Percentiles rank a stretch among this genome's conserved stretches.
Evolutionary conservation across 2,113 vertebrate genomes (phyloP).

Genomic region (Paedocypris sp.): DNA sequence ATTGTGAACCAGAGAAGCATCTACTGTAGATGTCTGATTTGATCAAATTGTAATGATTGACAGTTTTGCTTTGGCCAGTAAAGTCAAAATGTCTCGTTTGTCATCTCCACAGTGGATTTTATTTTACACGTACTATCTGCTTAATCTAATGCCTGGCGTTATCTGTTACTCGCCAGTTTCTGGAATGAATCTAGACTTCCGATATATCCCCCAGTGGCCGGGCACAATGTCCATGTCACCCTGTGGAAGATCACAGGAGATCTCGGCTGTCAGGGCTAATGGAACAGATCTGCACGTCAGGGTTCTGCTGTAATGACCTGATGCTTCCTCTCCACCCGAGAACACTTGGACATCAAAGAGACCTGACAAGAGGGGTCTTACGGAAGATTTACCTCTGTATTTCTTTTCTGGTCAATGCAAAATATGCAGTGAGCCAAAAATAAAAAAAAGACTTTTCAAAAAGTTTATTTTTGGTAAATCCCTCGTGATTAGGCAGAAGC

Average conservation of each 20-base stretch:
- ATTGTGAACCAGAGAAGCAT: too few species aligned
- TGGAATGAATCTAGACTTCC: neutral
- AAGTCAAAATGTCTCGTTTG: slow-evolving; percentile 31
- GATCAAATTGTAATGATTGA: too few species aligned
- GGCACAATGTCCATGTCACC: slow-evolving; percentile 35
- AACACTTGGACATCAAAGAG: slow-evolving; percentile 56
- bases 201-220: slow-evolving; percentile 4
- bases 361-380: slow-evolving; percentile 55
- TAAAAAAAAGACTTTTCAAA: too few species aligned
- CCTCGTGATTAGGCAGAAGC: too few species aligned
- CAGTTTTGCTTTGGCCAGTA: too few species aligned
- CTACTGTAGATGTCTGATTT: too few species aligned
- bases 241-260: slow-evolving; percentile 40
- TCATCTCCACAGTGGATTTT: slow-evolving; percentile 28
- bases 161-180: neutral
- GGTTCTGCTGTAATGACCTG: slow-evolving; percentile 26
- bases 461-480: too few species aligned
- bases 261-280: slow-evolving; percentile 15
- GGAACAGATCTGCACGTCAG: slow-evolving; percentile 9
- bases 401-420: neutral
- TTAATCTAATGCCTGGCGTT: slow-evolving; percentile 41
- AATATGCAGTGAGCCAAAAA: too few species aligned
- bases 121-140: slow-evolving; percentile 6
- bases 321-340: slow-evolving; percentile 37
- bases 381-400: slow-evolving; percentile 34